Evolutionary conservation across 2,888 invertebrate genomes (phyloP).

Genomic region (Chloroclysta siterata): DNA sequence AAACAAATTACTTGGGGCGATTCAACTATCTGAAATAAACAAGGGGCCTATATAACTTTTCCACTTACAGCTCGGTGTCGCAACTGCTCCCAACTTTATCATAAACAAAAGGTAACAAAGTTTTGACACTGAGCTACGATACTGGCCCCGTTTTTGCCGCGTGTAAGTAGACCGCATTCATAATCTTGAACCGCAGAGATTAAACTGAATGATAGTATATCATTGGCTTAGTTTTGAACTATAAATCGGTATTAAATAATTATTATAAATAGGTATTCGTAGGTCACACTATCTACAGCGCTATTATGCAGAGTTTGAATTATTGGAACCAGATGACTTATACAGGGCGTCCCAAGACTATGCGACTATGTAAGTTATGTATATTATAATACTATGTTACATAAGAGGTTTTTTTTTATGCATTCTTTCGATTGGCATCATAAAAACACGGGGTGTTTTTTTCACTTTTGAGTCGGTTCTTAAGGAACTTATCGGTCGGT

Average conservation of each 20-base stretch:
- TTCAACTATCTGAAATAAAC: constrained; percentile 55
- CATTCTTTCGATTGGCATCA: too few relatives aligned
- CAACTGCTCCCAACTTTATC: constrained; percentile 59
- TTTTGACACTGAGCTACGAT: constrained; percentile 56
- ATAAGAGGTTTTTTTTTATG: too few relatives aligned
- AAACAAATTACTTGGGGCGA: constrained; percentile 50
- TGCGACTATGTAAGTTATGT: too few relatives aligned
- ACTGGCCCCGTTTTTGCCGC: constrained; percentile 51
- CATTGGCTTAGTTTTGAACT: not conserved
- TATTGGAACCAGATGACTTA: too few relatives aligned
- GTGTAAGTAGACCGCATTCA: constrained; percentile 47
- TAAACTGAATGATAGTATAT: constrained; percentile 23
- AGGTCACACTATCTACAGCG: too few relatives aligned
- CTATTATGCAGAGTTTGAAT: too few relatives aligned
- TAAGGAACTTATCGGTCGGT: too few relatives aligned
- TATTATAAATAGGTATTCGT: too few relatives aligned
- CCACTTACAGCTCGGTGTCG: constrained; percentile 60
- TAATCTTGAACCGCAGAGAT: constrained; percentile 44
- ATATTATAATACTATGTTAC: too few relatives aligned
- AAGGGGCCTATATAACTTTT: constrained; percentile 59
- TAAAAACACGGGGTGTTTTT: too few relatives aligned
- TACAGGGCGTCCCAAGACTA: too few relatives aligned
- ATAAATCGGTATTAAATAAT: not conserved
- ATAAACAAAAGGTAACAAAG: constrained; percentile 64
- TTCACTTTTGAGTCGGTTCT: too few relatives aligned